Evolutionary conservation across 2,797 vertebrate genomes (phyloP), one percentile per base, ranked within the genome.

Genomic region (Morelia viridis): DNA sequence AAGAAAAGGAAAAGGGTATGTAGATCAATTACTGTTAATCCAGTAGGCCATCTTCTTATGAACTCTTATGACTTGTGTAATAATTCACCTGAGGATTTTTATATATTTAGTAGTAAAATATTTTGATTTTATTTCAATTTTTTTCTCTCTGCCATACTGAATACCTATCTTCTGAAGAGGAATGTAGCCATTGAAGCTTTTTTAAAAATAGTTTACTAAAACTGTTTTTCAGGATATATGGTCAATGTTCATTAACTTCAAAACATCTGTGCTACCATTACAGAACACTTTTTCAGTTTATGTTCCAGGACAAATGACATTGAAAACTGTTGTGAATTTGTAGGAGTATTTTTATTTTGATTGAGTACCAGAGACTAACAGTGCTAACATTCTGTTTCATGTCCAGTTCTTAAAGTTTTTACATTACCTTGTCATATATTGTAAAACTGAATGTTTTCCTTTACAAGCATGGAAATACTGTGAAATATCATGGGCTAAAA

Each of bases 1-100:
- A 99, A 97, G 99, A 99, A 96, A 99, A 99, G 95, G 99, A 99
- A 96, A 99, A 99, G 98, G 99, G 99, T 99, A 91, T 91, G 96
- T 91, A 68, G 24, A 80, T 90, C 24, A 24, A 5, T 35, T 90
- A 87, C 26, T 7, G 13, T 17, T n/a, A 5, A 85, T 28, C 5
- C n/a, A 56, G 12, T 80, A 53, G 22, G 53, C 12, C 26, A 26
- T 64, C 8, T 50, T 83, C 8, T 80, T 46, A 80, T 62, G 41
- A 65, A 35, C 4, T 80, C 9, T 46, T 80, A 80, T 13, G 26
- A 87, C 53, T 62, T 24, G 2, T 80, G 22, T 61, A 31, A 10
- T 65, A 41, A 71, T 46, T 76, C 26, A 76, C 9, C 76, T 50
- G 26, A 65, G 10, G 17, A 56, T 89, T 53, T 15, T 19, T 41